Percentiles rank a stretch among this genome's conserved stretches.
Conservation (phyloP, 2,888 invertebrate genomes). For the Ypsolopha sequella region DNA sequence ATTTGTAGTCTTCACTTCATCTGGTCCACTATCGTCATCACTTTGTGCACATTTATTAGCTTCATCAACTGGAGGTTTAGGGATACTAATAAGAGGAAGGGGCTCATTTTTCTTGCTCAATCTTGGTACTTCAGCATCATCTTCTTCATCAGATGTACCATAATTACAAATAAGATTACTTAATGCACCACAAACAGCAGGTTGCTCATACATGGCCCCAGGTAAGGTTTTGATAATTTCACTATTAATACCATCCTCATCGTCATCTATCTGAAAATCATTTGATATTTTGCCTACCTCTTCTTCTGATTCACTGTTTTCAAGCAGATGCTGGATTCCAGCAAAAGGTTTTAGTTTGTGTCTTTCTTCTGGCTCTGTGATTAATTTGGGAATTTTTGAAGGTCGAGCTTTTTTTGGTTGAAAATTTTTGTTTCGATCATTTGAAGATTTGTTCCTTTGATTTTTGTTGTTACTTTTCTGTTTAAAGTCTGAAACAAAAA, state of each 20-base stretch:
- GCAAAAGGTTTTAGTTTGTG: conserved; percentile 53
- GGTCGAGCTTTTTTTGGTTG: not conserved
- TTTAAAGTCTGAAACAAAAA: not conserved
- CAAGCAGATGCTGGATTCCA: conserved; percentile 49
- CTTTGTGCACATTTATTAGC: conserved; percentile 8
- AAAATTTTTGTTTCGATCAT: conserved; percentile 60
- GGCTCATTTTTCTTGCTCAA: too few relatives aligned
- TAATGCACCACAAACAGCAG: conserved; percentile 63
- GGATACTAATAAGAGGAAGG: too few relatives aligned
- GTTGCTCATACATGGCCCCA: conserved; percentile 12
- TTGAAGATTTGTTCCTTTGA: conserved; percentile 61
- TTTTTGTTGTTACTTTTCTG: conserved; percentile 33
- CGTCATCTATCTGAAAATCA: conserved; percentile 45
- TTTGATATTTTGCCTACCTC: conserved; percentile 10
- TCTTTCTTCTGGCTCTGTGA: conserved; percentile 16
- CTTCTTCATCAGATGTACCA: conserved; percentile 50
- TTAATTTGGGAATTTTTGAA: conserved; percentile 1
- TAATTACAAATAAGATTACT: conserved; percentile 70
- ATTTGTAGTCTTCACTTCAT: conserved; percentile 50
- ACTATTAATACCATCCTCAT: conserved; percentile 18
- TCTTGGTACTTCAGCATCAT: conserved; percentile 13
- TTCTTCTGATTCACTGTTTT: conserved; percentile 24
- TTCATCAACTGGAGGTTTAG: too few relatives aligned
- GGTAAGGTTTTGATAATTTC: conserved; percentile 1
- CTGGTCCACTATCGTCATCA: conserved; percentile 60